Percentiles rank a stretch among this genome's conserved stretches.
phyloP scores from a whole-genome alignment of 1,140 invertebrate species.

The Aphis craccivora region DNA sequence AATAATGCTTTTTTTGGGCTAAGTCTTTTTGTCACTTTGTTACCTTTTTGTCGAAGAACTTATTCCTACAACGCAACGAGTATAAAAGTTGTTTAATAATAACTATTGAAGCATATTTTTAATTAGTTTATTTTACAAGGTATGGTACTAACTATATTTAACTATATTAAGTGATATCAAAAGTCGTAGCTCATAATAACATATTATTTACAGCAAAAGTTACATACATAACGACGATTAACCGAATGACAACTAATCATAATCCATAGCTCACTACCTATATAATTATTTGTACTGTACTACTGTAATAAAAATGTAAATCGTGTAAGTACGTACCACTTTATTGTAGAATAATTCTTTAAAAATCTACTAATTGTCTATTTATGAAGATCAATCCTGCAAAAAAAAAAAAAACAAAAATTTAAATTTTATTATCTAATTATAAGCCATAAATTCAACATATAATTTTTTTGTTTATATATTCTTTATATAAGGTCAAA shows the following conservation, averaged over 20 bases:
- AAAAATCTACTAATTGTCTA: background rate
- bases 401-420: slow-evolving; percentile 13
- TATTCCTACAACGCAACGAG: background rate
- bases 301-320: background rate
- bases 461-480: background rate
- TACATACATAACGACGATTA: background rate
- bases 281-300: background rate
- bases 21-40: too few relatives aligned
- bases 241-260: background rate
- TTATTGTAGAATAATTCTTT: background rate
- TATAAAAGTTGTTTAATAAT: background rate
- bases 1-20: background rate
- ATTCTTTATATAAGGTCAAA: background rate
- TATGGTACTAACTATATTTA: background rate
- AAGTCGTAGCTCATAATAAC: background rate
- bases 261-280: background rate
- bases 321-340: slow-evolving; percentile 1
- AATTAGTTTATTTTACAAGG: background rate
- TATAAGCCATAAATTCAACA: background rate
- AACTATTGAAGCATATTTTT: background rate
- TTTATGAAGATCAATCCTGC: background rate
- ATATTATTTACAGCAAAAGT: background rate
- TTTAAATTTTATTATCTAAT: background rate
- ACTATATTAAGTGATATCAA: background rate
- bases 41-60: background rate